A percentile compares a stretch with the other conserved stretches of the same genome.
phyloP scores from a whole-genome alignment of 2,113 vertebrate species.

The Eurypyga helias region DNA sequence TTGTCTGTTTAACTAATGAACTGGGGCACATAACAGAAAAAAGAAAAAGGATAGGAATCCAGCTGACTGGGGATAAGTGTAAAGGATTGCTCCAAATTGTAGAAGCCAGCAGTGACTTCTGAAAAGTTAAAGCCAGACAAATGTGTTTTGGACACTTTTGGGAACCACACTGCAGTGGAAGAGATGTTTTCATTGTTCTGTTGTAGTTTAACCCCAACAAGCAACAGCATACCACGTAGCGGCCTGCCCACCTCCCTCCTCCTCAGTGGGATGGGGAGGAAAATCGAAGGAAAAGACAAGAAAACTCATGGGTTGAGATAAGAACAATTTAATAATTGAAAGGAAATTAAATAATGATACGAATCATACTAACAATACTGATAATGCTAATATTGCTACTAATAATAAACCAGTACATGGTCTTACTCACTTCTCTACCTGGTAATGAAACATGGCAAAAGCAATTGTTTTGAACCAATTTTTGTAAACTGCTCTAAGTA shows the following conservation, averaged over 20 bases:
- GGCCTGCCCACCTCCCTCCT: too few relatives aligned
- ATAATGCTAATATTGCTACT: too few relatives aligned
- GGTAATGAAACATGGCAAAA: not conserved
- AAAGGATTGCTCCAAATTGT: not conserved
- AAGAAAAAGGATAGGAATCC: not conserved
- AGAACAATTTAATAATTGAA: too few relatives aligned
- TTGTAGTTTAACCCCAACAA: too few relatives aligned
- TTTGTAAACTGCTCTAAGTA: not conserved
- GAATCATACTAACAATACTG: too few relatives aligned
- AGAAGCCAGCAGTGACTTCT: not conserved
- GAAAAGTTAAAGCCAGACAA: not conserved
- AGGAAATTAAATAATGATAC: too few relatives aligned
- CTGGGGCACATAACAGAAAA: rapidly evolving
- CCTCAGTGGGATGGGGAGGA: too few relatives aligned
- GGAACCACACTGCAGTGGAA: not conserved
- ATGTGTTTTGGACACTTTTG: not conserved
- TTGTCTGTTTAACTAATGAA: not conserved
- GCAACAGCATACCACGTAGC: too few relatives aligned
- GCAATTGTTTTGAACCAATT: not conserved
- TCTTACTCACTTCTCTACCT: not conserved
- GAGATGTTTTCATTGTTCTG: not conserved
- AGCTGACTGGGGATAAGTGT: not conserved
- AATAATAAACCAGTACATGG: too few relatives aligned
- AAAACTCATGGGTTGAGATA: too few relatives aligned
- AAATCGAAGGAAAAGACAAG: too few relatives aligned